Evolutionary conservation across 2,113 vertebrate genomes (phyloP), one percentile per base, ranked within the genome.

Genomic region (Microcebus lehilahytsara): DNA sequence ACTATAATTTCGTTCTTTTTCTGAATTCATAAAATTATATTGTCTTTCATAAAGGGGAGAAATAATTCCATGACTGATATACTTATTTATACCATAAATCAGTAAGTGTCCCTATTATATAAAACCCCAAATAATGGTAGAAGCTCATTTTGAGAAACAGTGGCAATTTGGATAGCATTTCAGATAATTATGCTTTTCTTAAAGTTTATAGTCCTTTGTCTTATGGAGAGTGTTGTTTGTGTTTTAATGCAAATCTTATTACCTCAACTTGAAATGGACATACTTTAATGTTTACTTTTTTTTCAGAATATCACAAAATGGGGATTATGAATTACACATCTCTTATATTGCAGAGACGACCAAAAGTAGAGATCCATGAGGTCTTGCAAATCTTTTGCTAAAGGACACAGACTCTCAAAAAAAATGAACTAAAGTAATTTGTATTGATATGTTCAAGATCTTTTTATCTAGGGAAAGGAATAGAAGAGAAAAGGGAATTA

Each of bases 341-440:
- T 75, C 66, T 86, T 46, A 37, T 46, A 30, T 34, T 74, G 6
- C 13, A 69, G 22, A 84, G 22, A 7, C 71, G 16, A 80, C 3
- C 9, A 77, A 78, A 74, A 96, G 3, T 12, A 91, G 56, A 83
- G 42, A 93, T 40, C 51, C 1, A 85, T 1, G 16, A 89, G 6
- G 5, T 81, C 56, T 85, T 94, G 0, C 8, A 89, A 81, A 34
- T 67, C 5, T 91, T 81, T 77, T 80, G 16, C 27, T 66, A 85
- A 90, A 80, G 49, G 46, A 80, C 16, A 90, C 9, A 78, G 25
- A 37, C 13, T 60, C 11, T 87, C 13, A 40, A 42, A 95, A 34
- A 95, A 96, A 83, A 83, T 64, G 11, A 94, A 77, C 17, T 58
- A 89, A 91, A 66, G 30, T 77, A 60, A 96, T 95, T 58, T 84